Base-by-base conservation (phyloP, 2,888 invertebrate genomes). In the Melinaea menophilus region DNA sequence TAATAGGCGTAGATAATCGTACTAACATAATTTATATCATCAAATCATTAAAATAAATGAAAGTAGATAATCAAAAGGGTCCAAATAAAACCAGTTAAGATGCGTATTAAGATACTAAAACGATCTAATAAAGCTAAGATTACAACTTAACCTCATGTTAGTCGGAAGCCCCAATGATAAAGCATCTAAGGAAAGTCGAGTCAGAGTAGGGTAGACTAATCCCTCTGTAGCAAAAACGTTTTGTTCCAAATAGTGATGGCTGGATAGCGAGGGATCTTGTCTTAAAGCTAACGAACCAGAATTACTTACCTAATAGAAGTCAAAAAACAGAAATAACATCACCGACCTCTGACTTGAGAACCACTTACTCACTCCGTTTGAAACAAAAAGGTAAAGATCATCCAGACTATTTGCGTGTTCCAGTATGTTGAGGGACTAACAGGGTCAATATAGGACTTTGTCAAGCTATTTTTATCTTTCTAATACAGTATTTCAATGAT, bases 181-280 rank as follows among this genome's bases (percentile, higher is more conserved):
- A 90, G 89, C 90, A 88, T 89, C 90, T 88, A 82, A 85, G 88
- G 85, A 88, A 87, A 86, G 87, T 87, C 85, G 85, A 80, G 85
- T 83, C 78, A 78, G 83, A 80, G 22, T 22, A 22, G 22, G 22
- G 85, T 85, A 22, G 22, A 22, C 22, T 90, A 90, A 90, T 90
- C 90, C 90, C 88, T 89, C 88, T 90, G 90, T 89, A 89, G 89
- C 89, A 90, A 90, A 90, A 90, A 90, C 90, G 89, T 89, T 88
- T 83, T 22, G 85, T 84, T 22, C 81, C 86, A 90, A 90, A 90
- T 90, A 90, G 88, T 89, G 89, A 89, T 87, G 88, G 88, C 81
- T 84, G 87, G 88, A 84, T 88, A 84, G 83, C 82, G 74, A 86
- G 84, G 82, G 84, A 85, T 86, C 88, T 88, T n/a, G n/a, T n/a